These are phyloP conservation scores for Odobenus rosmarus DNA, from an alignment of 2,113 vertebrate species.

Conservation along the genomic window DNA sequence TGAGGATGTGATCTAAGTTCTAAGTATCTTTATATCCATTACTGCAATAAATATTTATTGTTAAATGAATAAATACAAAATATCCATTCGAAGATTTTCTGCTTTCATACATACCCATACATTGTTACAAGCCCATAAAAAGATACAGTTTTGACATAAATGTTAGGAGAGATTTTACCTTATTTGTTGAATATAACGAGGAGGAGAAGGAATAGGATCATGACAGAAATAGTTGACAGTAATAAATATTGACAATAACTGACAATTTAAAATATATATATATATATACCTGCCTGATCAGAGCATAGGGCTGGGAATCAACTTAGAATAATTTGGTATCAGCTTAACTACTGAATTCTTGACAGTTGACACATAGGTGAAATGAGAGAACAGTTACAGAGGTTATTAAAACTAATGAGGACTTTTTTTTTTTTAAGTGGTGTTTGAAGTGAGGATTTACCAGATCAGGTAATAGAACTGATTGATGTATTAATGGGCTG, in stretches of 20 bases:
- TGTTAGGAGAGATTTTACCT: not conserved
- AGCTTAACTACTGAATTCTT: not conserved
- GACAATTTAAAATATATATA: not conserved
- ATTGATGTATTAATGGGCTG: not conserved
- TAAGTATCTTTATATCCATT: not conserved
- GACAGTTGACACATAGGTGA: not conserved
- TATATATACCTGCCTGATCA: not conserved
- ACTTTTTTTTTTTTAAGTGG: not conserved
- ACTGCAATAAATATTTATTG: not conserved
- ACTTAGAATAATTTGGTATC: not conserved
- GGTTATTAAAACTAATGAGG: conserved; percentile 1
- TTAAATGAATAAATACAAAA: not conserved
- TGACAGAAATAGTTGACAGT: not conserved
- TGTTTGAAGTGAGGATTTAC: not conserved
- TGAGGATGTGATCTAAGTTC: not conserved
- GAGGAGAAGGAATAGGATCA: not conserved
- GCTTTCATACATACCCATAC: not conserved
- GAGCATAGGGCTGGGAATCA: not conserved
- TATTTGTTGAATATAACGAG: not conserved
- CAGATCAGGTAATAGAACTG: not conserved
- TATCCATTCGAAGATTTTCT: not conserved
- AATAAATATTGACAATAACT: not conserved
- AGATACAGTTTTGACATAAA: not conserved
- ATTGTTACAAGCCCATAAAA: not conserved
- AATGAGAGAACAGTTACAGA: not conserved